Evolutionary conservation across 2,888 invertebrate species (phyloP).

Genomic region (Habrosyne pyritoides): DNA sequence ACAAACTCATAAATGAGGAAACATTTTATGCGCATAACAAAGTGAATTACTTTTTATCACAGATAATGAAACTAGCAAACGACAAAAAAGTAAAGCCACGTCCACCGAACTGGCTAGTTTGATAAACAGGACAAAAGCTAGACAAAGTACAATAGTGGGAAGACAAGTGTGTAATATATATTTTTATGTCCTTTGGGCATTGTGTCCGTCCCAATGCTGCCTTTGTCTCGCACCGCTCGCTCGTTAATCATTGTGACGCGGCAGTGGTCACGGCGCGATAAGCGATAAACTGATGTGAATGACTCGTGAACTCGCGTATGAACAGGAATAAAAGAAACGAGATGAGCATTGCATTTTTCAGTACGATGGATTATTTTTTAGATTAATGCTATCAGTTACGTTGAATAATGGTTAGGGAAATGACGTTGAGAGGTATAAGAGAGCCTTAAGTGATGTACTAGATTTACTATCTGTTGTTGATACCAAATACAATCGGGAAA

Average conservation of each 20-base stretch:
- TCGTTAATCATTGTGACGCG: conserved; percentile 62
- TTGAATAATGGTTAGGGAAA: no score
- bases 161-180: conserved; percentile 50
- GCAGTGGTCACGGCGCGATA: conserved; percentile 53
- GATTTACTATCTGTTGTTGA: not conserved
- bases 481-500: not conserved
- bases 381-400: no score
- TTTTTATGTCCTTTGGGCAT: conserved; percentile 35
- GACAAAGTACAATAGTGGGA: conserved; percentile 46
- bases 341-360: not conserved
- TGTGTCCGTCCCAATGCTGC: conserved; percentile 40
- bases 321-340: not conserved
- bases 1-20: not conserved
- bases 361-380: not conserved
- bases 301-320: not conserved
- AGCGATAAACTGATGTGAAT: conserved; percentile 38
- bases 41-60: not conserved
- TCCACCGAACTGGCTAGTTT: conserved; percentile 28
- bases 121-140: conserved; percentile 44
- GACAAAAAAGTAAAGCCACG: not conserved
- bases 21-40: not conserved
- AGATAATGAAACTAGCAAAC: conserved; percentile 15
- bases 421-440: no score
- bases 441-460: no score
- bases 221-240: conserved; percentile 49